Base-by-base conservation (phyloP, 2,888 invertebrate genomes). In the Hirtodrosophila confusa region DNA sequence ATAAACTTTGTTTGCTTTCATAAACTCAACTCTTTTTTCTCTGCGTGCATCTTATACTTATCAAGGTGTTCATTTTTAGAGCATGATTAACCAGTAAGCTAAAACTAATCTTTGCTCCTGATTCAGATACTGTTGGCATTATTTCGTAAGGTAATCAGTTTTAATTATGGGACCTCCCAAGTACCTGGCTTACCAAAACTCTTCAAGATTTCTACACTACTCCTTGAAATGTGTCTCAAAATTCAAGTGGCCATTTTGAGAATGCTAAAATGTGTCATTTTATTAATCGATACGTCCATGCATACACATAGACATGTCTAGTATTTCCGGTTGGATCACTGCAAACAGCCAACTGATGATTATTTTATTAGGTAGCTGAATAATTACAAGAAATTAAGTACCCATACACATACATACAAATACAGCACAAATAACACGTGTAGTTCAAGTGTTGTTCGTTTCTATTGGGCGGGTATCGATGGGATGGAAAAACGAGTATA, bases 301-400 rank as follows among this genome's bases (percentile, higher is more conserved):
- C 27, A 27, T 27, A 27, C 6, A 27, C 5, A 7, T 50, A 47
- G 12, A 27, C 41, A 27, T 66, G 62, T 53, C 64, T 64, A 74
- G 69, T 70, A 86, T 83, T 83, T 83, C 83, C 83, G 83, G 87
- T 87, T 87, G 61, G 48, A 67, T 69, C 61, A 68, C 36, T 58
- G 24, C 43, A 56, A 66, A 44, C 47, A 43, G 37, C 11, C 40
- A 80, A 68, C 58, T 50, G 57, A 67, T 75, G 75, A 87, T 85
- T 83, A 80, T 78, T 69, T 80, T 64, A 69, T 67, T 75, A 57
- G 77, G 50, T 66, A 86, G 63, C 61, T 75, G 69, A 84, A 86
- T 86, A 82, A 82, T 82, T 82, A 67, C 68, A 82, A 84, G 72
- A 86, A 68, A 84, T 78, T 85, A 85, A 78, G 56, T 70, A 29